phyloP scores from a whole-genome alignment of 2,888 invertebrate species.

The Andrena praecox region DNA sequence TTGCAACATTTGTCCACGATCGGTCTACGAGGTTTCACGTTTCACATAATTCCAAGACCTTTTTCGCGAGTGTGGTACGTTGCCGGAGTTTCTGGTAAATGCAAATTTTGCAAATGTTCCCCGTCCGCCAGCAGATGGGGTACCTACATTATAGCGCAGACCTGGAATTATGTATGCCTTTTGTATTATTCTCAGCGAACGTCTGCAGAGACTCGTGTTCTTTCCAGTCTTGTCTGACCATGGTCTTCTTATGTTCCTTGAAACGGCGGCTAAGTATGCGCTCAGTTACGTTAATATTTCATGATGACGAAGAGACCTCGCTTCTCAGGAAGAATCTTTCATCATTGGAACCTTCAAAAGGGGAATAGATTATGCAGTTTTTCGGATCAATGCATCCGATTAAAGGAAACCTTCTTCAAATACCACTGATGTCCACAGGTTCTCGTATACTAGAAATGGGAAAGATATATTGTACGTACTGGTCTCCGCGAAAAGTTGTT shows the following conservation, averaged over 20 bases:
- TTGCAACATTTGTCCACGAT: slow-evolving; percentile 41
- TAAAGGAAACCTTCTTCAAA: neutral
- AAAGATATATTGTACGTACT: neutral
- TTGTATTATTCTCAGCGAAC: slow-evolving; percentile 42
- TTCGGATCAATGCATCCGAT: neutral
- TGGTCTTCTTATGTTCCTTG: slow-evolving; percentile 23
- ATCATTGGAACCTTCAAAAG: neutral
- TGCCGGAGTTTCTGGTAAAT: slow-evolving; percentile 14
- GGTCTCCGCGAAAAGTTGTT: no score
- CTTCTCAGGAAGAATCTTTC: neutral
- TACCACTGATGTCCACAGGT: neutral
- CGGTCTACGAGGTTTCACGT: neutral
- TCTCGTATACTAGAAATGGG: neutral
- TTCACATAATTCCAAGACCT: slow-evolving; percentile 1
- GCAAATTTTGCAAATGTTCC: slow-evolving; percentile 29
- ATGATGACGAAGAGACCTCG: neutral
- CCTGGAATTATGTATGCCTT: slow-evolving; percentile 48
- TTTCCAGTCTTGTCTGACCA: slow-evolving; percentile 28
- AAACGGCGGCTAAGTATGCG: slow-evolving; percentile 13
- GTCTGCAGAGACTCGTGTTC: slow-evolving; percentile 12
- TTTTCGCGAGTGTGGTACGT: neutral
- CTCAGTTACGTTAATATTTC: slow-evolving; percentile 44
- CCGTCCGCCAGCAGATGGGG: slow-evolving; percentile 16
- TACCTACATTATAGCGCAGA: slow-evolving; percentile 26
- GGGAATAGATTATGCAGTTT: neutral